A percentile compares a stretch with the other conserved stretches of the same genome.
These are phyloP conservation scores for Toxostoma redivivum DNA, from an alignment of 2,113 vertebrate species.

Conservation along the genomic window DNA sequence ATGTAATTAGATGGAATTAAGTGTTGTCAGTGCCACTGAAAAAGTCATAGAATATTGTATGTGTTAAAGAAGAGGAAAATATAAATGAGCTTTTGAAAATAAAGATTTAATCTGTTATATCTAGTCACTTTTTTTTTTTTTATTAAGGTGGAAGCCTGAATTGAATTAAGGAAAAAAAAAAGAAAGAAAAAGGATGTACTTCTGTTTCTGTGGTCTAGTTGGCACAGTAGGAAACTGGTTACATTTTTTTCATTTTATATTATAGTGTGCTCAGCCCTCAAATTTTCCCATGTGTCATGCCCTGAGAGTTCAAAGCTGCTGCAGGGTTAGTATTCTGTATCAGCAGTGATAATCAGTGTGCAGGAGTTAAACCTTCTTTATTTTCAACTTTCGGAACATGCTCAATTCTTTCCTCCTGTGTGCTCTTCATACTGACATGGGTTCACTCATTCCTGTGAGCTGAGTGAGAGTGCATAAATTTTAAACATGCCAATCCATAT, in stretches of 20 bases:
- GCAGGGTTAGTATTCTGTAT: not conserved
- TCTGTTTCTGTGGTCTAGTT: not conserved
- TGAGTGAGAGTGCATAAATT: not conserved
- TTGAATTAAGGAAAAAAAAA: not conserved
- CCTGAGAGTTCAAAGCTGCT: not conserved
- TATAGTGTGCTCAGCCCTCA: not conserved
- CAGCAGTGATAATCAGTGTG: not conserved
- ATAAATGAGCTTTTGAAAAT: not conserved
- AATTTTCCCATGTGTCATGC: not conserved
- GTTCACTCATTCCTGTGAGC: not conserved
- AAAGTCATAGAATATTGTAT: not conserved
- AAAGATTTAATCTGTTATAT: not conserved
- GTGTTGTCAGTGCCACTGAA: not conserved
- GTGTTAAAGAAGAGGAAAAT: not conserved
- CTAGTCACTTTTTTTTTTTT: fast-evolving
- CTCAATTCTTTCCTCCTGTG: not conserved
- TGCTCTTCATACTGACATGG: not conserved
- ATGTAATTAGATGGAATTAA: not conserved
- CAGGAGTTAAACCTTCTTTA: not conserved
- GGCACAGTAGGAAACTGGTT: not conserved
- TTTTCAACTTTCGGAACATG: not conserved
- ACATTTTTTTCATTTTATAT: not conserved
- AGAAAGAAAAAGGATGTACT: not conserved
- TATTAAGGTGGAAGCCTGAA: not conserved
- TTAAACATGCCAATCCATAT: not conserved